phyloP scores from a whole-genome alignment of 2,797 vertebrate species.

The Malacoraja senta region DNA sequence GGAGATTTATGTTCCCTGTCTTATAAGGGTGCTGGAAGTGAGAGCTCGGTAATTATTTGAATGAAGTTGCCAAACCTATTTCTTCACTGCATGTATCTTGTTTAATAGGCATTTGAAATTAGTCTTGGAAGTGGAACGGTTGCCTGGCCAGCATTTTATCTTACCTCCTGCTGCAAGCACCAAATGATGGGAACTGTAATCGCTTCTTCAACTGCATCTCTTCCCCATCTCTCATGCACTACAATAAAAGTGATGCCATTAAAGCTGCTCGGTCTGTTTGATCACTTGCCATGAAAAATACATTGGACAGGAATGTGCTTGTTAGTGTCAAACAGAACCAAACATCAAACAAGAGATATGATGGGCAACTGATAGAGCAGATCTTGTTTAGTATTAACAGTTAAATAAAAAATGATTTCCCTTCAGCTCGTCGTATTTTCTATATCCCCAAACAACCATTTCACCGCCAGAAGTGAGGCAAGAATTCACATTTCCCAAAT shows the following conservation, averaged over 20 bases:
- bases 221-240: not conserved
- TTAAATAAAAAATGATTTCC: too few relatives aligned
- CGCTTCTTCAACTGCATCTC: not conserved
- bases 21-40: not conserved
- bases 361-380: too few relatives aligned
- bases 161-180: not conserved
- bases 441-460: not conserved
- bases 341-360: too few relatives aligned
- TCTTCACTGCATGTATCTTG: not conserved
- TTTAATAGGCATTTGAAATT: not conserved
- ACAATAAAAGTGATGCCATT: not conserved
- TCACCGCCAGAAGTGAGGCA: not conserved
- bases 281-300: not conserved
- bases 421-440: not conserved
- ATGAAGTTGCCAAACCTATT: not conserved
- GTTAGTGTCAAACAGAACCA: too few relatives aligned
- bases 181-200: not conserved
- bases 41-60: not conserved
- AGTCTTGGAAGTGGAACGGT: not conserved
- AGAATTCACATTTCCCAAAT: not conserved
- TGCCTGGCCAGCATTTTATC: not conserved
- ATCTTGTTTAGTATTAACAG: too few relatives aligned
- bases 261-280: not conserved
- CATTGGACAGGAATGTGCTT: too few relatives aligned
- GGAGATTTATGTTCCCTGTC: not conserved